Evolutionary conservation across 2,888 invertebrate species (phyloP), one percentile per base, ranked within the genome.

Genomic region (Antheraea assamensis): DNA sequence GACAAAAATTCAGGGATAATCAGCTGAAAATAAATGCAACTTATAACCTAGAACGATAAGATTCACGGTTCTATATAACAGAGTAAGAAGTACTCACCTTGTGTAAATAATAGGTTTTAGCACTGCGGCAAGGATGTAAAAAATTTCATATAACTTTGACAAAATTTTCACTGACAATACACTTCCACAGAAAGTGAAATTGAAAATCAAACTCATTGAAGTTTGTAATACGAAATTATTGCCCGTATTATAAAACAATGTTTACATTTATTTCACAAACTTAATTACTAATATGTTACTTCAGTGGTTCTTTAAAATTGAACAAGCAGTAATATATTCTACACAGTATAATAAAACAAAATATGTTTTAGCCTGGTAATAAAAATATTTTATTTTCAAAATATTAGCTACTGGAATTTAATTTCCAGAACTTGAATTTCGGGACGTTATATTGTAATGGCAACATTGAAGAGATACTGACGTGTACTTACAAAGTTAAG

Each of bases 21-120:
- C 92, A 92, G 93, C 93, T 87, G 83, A 88, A 89, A 90, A 85
- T 87, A 84, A 78, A 89, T 87, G 89, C 88, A 91, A 87, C 85
- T 90, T 92, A 92, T 94, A 94, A 94, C 94, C 93, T 94, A 92
- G 88, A 86, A 88, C 84, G 82, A 86, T 30, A 17, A 64, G 27
- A 5, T 64, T 5, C 13, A 64, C 61, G 13, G 61, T 30, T 64
- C 83, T 87, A 79, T 77, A 30, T 79, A 79, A 85, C 82, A 78
- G 72, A 80, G 74, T 76, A 78, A 76, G 78, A 52, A 77, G 77
- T 82, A 84, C 76, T 82, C 85, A 93, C 93, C 68, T 93, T 82
- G 93, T 93, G 86, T 85, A 79, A 74, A 82, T 80, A 82, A 76
- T 75, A 75, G 79, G 75, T 79, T 81, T 79, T 82, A 75, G 81